phyloP scores from a whole-genome alignment of 1,140 invertebrate species.

The Pollicipes pollicipes region DNA sequence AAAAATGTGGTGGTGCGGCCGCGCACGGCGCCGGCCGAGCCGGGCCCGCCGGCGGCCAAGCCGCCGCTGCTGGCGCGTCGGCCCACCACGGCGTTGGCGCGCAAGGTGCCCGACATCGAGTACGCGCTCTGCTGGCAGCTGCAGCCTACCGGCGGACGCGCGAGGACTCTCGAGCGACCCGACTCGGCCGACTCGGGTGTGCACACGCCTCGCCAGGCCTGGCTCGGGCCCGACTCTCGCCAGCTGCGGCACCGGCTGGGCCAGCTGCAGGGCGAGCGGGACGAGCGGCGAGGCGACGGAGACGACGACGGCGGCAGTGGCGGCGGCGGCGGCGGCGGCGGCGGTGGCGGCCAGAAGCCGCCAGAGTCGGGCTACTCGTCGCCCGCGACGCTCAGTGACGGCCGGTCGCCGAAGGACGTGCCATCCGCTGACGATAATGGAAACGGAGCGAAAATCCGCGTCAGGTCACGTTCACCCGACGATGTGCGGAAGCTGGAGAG shows the following conservation, averaged over 20 bases:
- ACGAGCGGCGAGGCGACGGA: neutral
- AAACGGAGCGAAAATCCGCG: too few relatives aligned
- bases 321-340: neutral
- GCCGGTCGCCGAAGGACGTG: too few relatives aligned
- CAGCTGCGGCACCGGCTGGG: conserved; percentile 13
- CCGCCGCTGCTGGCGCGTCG: conserved; percentile 15
- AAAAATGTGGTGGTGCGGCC: conserved; percentile 16
- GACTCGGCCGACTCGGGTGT: conserved; percentile 16
- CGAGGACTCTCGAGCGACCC: too few relatives aligned
- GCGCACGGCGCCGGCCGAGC: conserved; percentile 12
- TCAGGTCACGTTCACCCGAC: too few relatives aligned
- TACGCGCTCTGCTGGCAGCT: conserved; percentile 17
- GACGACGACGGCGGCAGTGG: neutral
- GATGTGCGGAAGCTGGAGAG: too few relatives aligned
- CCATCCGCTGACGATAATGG: too few relatives aligned
- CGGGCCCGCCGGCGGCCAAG: conserved; percentile 12
- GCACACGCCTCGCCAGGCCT: conserved; percentile 14
- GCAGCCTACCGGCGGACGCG: conserved; percentile 8
- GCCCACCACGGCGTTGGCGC: conserved; percentile 15
- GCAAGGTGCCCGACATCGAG: conserved; percentile 17
- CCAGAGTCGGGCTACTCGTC: conserved; percentile 16
- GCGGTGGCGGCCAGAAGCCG: neutral
- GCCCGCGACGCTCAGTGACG: neutral
- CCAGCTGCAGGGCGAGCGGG: conserved; percentile 6
- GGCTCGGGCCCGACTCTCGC: conserved; percentile 14